Evolutionary conservation across 2,888 invertebrate genomes (phyloP).

Genomic region (Heterodera filipjevi): DNA sequence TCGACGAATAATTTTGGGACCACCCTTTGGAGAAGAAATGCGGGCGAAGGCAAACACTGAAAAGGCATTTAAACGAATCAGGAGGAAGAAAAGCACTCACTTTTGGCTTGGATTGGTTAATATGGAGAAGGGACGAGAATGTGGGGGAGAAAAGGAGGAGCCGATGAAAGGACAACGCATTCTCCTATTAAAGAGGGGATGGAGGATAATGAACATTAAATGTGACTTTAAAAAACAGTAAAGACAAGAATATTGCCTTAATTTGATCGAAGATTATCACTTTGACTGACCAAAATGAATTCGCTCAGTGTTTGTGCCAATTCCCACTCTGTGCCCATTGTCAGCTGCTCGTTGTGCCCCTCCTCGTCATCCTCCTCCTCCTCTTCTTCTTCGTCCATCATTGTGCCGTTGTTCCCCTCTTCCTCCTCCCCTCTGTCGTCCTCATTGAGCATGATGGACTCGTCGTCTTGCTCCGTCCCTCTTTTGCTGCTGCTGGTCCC

Average conservation of each 20-base stretch:
- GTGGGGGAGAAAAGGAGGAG: conserved; percentile 9
- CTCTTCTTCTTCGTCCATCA: background rate
- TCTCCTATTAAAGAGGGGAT: conserved; percentile 11
- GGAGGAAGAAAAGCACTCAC: background rate
- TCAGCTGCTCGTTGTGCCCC: background rate
- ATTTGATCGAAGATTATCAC: background rate
- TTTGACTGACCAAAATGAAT: background rate
- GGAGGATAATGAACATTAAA: too few relatives aligned
- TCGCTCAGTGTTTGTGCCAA: conserved; percentile 1
- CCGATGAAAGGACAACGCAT: conserved; percentile 17
- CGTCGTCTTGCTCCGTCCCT: background rate
- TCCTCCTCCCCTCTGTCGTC: background rate
- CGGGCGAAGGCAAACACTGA: conserved; percentile 21
- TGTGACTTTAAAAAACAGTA: too few relatives aligned
- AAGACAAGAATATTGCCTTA: background rate
- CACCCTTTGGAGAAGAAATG: conserved; percentile 3
- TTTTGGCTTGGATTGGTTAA: background rate
- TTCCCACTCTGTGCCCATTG: background rate
- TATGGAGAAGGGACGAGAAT: background rate
- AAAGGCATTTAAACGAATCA: background rate
- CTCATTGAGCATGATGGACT: background rate
- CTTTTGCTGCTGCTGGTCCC: background rate
- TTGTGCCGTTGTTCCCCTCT: background rate
- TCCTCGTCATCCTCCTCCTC: conserved; percentile 18
- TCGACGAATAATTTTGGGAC: conserved; percentile 20